Evolutionary conservation across 2,888 invertebrate species (phyloP), one percentile per base, ranked within the genome.

Genomic region (Caenorhabditis virilis): DNA sequence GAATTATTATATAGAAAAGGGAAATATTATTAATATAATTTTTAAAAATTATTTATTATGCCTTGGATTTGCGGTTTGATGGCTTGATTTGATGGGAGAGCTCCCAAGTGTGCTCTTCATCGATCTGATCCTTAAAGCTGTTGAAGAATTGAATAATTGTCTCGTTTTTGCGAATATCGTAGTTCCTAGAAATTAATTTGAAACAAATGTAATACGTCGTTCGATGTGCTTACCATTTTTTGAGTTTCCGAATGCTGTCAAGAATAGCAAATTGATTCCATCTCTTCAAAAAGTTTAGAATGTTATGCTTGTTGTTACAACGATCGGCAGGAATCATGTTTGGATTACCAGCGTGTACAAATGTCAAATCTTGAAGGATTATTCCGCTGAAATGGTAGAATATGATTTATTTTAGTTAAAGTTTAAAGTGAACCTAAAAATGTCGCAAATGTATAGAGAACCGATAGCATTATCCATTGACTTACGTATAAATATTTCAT

Each of bases 201-300:
- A 11, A 18, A 5, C 33, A n/a, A 16, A 46, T 13, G 52, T 30
- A 26, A 52, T 27, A 49, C 42, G 27, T 13, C 41, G 42, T 11
- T 20, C 20, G 22, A 20, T 23, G 20, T 25, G 33, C 53, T 36
- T 86, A 95, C 95, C 93, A 92, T 87, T 92, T 92, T 83, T 93
- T 93, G 85, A 98, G 95, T 84, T 93, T 89, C 84, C 94, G 91
- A 92, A 98, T 94, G 84, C 94, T 95, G 85, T 95, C 95, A 83
- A 98, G 91, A 72, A 97, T 95, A 83, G 94, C 91, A 85, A 92
- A 95, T 85, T 97, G 95, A 84, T 97, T 95, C 95, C 95, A 97
- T 77, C 97, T 88, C 86, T 98, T 98, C 13, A 93, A 92, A 85
- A 97, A 98, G 85, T 95, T 95, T 52, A 95, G 91, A 80, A 87